Conservation (phyloP, 2,888 invertebrate species). For the Eupsilia transversa region DNA sequence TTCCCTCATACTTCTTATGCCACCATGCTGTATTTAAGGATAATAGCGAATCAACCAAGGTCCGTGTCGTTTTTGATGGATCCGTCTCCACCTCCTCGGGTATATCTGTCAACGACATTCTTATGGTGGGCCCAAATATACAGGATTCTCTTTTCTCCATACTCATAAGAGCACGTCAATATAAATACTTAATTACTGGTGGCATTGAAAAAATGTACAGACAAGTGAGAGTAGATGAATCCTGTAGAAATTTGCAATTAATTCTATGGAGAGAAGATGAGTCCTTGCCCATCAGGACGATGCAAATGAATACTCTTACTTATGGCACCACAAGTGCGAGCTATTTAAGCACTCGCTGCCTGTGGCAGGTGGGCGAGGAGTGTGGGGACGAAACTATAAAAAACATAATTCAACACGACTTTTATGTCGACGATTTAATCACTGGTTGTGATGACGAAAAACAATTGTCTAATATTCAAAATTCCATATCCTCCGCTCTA, state of each 20-base stretch:
- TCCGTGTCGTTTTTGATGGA: no score
- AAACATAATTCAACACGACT: background rate
- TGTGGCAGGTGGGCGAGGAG: background rate
- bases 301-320: background rate
- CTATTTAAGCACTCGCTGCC: background rate
- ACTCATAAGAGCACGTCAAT: background rate
- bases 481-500: background rate
- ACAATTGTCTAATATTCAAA: background rate
- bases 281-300: background rate
- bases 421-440: background rate
- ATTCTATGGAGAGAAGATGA: background rate
- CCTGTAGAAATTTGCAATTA: background rate
- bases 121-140: no score
- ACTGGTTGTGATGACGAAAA: constrained; percentile 4
- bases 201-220: background rate
- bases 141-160: background rate
- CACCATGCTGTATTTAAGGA: no score
- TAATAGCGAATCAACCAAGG: no score
- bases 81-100: no score
- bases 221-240: background rate
- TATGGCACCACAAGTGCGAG: background rate
- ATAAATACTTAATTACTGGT: background rate
- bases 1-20: no score
- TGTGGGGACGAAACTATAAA: no score
- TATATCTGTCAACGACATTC: no score